phyloP scores from a whole-genome alignment of 2,113 vertebrate genomes.

The Corynorhinus townsendii region DNA sequence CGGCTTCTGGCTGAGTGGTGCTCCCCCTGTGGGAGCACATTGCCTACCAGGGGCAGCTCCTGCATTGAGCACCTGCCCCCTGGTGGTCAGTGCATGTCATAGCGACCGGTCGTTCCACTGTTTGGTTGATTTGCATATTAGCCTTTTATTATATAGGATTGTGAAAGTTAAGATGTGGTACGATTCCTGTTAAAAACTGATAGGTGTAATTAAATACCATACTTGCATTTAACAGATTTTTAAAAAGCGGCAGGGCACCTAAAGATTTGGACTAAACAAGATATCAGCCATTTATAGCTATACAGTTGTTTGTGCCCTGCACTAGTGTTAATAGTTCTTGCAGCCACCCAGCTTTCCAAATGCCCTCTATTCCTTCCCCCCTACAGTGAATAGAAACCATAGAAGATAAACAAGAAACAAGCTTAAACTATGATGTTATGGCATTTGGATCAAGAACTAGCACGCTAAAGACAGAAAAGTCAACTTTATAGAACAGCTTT shows the following conservation, averaged over 20 bases:
- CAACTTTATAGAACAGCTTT: conserved; percentile 36
- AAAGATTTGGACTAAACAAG: not conserved
- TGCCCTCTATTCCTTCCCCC: rapidly evolving
- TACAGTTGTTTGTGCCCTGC: not conserved
- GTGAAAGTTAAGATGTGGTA: not conserved
- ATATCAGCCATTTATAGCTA: rapidly evolving
- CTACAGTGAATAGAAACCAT: not conserved
- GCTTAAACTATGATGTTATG: not conserved
- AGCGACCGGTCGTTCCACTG: no score
- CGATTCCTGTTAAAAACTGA: not conserved
- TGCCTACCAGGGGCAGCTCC: no score
- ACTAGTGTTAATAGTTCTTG: not conserved
- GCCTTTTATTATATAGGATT: not conserved
- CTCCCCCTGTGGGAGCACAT: no score
- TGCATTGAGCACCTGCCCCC: no score
- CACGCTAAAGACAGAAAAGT: conserved; percentile 34
- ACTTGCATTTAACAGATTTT: not conserved
- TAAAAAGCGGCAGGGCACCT: not conserved
- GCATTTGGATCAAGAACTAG: conserved; percentile 30
- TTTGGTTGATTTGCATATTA: no score
- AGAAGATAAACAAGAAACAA: conserved; percentile 23
- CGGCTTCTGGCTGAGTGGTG: no score
- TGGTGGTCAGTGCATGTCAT: no score
- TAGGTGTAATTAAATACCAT: not conserved
- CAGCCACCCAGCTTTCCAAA: not conserved